Conservation (phyloP, 2,888 invertebrate species). For the Dendrolimus houi region DNA sequence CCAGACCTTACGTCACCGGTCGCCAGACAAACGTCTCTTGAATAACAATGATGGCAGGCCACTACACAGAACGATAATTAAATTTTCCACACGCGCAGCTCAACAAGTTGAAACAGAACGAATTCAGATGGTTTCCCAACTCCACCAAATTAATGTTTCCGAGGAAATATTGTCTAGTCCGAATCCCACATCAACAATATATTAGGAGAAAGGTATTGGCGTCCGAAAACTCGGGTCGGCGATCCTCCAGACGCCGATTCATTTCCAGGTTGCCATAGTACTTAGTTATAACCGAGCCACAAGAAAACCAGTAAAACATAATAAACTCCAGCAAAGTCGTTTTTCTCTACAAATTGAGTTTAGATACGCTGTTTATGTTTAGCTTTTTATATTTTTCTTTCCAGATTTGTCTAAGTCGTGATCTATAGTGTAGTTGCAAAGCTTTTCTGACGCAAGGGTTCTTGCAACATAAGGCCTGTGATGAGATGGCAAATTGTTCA, state of each 20-base stretch:
- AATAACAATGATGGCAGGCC: conserved; percentile 60
- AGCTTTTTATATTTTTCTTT: no score
- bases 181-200: conserved; percentile 24
- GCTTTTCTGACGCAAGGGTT: conserved; percentile 1
- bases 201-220: conserved; percentile 24
- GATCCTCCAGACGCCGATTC: conserved; percentile 47
- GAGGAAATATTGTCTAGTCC: conserved; percentile 21
- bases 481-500: conserved; percentile 63
- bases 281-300: conserved; percentile 28
- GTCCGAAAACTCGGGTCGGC: conserved; percentile 23
- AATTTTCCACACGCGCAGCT: conserved; percentile 59
- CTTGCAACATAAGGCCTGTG: conserved; percentile 52
- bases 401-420: no score
- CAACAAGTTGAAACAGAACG: conserved; percentile 34
- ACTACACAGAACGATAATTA: conserved; percentile 58
- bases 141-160: conserved; percentile 15
- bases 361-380: no score
- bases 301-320: background rate
- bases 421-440: no score
- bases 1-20: conserved; percentile 56
- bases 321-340: background rate
- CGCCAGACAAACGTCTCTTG: conserved; percentile 56
- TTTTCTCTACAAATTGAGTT: background rate
- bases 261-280: conserved; percentile 36
- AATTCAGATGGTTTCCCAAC: conserved; percentile 38